Evolutionary conservation across 2,113 vertebrate genomes (phyloP).

Genomic region (Manacus vitellinus): DNA sequence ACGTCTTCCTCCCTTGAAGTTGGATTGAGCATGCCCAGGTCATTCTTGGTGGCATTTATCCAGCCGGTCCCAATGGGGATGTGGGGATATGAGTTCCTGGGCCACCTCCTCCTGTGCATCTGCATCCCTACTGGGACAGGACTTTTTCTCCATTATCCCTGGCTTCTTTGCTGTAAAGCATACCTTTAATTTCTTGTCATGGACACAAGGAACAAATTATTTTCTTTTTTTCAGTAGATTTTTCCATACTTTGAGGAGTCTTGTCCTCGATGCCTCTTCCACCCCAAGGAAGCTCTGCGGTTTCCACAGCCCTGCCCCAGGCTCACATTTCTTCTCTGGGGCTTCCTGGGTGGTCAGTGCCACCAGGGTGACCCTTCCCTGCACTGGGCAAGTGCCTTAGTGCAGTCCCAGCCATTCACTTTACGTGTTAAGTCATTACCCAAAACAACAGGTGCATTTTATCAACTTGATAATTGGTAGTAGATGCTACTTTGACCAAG

Average conservation of each 20-base stretch:
- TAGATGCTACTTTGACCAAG: not conserved
- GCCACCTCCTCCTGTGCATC: not conserved
- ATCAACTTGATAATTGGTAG: not conserved
- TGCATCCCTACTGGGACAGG: not conserved
- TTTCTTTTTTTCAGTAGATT: not conserved
- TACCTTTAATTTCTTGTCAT: not conserved
- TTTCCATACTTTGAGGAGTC: not conserved
- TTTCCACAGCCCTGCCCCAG: not conserved
- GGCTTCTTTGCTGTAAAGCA: not conserved
- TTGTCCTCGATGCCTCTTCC: not conserved
- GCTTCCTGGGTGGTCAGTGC: not conserved
- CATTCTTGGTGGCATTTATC: not conserved
- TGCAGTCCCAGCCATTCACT: not conserved
- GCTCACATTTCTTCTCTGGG: not conserved
- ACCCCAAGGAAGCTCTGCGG: accelerated
- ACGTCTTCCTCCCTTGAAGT: not conserved
- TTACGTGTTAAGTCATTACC: not conserved
- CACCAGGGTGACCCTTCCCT: not conserved
- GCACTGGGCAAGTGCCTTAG: not conserved
- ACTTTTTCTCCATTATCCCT: not conserved
- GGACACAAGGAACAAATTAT: not conserved
- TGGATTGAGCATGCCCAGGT: not conserved
- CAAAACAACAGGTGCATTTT: not conserved
- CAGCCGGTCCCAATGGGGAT: accelerated
- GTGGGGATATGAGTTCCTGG: not conserved